Base-by-base conservation (phyloP, 2,888 invertebrate species). In the Drosophila robusta region DNA sequence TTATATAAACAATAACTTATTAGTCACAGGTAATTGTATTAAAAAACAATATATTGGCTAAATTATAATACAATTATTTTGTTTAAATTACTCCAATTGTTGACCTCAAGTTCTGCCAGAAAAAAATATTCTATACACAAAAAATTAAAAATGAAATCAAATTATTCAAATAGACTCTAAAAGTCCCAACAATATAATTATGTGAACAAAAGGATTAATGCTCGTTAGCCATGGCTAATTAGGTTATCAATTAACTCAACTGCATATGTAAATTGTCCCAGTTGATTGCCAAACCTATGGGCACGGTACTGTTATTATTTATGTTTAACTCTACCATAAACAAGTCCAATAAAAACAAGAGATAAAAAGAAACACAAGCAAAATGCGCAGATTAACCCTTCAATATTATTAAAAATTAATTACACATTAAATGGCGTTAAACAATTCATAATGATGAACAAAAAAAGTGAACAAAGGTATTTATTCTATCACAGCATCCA, bases 321-420 rank as follows among this genome's bases (percentile, higher is more conserved):
- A 49, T 45, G 9, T 14, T n/a, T 14, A 52, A 32, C 29, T 55
- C 26, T 61, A 41, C 12, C n/a, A 47, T 38, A 34, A 50, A 46
- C 18, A 51, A 22, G 26, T 18, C 22, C 9, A 11, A 34, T 36
- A 45, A 46, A 46, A 38, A 9, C 12, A 9, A 9, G 5, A 32
- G 24, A 47, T n/a, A 46, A 51, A 56, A 29, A 56, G 9, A 29
- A 52, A 45, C 42, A 34, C 9, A 26, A 44, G 29, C 32, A 29
- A 62, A 39, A 50, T 16, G 12, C 24, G 29, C 45, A 68, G 63
- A 61, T 83, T 69, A 63, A 55, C 29, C 44, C 14, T 52, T 65
- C 34, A 62, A 46, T 44, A 62, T 47, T 67, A 69, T 75, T 70
- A 47, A 75, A 82, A 81, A 78, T 78, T 68, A 87, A 82, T 78